Conservation (phyloP, 2,797 vertebrate genomes). For the Telmatherina bonti region DNA sequence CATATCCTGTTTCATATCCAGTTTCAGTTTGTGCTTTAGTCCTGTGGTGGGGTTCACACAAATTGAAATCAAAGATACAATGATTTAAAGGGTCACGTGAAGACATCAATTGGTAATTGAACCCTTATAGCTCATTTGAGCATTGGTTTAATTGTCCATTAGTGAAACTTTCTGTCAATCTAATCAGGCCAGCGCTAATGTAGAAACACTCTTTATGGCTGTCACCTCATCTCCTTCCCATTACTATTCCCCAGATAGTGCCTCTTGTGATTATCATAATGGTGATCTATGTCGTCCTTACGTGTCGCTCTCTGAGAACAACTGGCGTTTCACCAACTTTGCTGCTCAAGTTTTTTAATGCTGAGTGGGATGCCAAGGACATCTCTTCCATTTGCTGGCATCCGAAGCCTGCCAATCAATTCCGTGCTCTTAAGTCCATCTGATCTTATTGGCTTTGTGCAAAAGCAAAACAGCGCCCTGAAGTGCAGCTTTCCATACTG, state of each 20-base stretch:
- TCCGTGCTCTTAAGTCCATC: constrained; percentile 33
- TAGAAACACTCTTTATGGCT: constrained; percentile 74
- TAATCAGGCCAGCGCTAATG: constrained; percentile 75
- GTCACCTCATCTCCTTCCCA: constrained; percentile 80
- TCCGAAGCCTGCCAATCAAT: constrained; percentile 75
- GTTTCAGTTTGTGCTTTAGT: constrained; percentile 14
- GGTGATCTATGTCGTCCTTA: constrained; percentile 81
- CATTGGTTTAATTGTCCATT: constrained; percentile 82
- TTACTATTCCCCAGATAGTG: constrained; percentile 78
- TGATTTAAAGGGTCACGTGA: constrained; percentile 54
- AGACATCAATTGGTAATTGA: constrained; percentile 67
- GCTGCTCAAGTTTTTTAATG: constrained; percentile 67
- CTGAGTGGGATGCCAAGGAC: constrained; percentile 71
- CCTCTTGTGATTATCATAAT: constrained; percentile 78
- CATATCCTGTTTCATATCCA: constrained; percentile 28
- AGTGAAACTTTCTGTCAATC: constrained; percentile 77
- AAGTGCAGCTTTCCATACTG: constrained; percentile 40
- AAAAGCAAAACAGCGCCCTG: constrained; percentile 19
- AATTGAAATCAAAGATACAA: constrained; percentile 24
- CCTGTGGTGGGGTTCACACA: constrained; percentile 27
- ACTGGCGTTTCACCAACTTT: constrained; percentile 77
- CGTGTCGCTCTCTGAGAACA: constrained; percentile 70
- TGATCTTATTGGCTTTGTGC: constrained; percentile 51
- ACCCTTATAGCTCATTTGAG: constrained; percentile 73
- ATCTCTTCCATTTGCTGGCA: constrained; percentile 63